phyloP scores from a whole-genome alignment of 2,113 vertebrate species.

The Platycercus adscitus region DNA sequence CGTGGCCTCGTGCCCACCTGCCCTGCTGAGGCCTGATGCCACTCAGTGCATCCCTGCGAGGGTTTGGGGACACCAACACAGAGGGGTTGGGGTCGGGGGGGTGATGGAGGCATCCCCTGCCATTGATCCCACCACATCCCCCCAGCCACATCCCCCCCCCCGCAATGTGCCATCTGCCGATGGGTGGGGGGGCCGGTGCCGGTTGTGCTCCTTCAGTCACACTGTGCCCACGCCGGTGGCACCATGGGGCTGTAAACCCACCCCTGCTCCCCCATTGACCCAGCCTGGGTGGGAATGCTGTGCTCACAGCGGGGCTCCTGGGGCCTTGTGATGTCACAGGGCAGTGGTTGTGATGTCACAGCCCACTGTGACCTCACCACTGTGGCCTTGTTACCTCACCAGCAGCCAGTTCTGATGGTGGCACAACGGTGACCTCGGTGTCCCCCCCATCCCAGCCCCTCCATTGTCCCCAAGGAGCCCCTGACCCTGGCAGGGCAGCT shows the following conservation, averaged over 20 bases:
- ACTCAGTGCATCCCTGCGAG: accelerated
- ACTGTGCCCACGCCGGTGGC: background rate
- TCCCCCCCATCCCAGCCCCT: background rate
- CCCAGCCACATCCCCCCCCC: background rate
- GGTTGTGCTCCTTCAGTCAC: conserved; percentile 19
- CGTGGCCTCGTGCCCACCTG: accelerated
- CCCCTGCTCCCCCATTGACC: accelerated
- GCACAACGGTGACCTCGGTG: background rate
- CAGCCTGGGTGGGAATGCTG: accelerated
- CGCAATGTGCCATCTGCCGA: background rate
- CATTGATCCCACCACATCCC: background rate
- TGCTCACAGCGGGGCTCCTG: background rate
- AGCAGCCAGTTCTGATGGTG: background rate
- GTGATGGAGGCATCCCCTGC: background rate
- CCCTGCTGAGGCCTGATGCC: background rate
- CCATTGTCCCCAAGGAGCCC: background rate
- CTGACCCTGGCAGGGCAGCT: accelerated
- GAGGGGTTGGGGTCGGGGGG: accelerated
- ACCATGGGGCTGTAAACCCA: background rate
- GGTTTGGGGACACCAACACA: background rate
- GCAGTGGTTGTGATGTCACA: accelerated
- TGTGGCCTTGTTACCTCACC: background rate
- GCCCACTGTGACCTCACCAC: background rate
- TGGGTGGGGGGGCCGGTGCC: background rate
- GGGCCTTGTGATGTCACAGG: background rate